Conservation (phyloP, 2,113 vertebrate species). For the Stictonetta naevosa region DNA sequence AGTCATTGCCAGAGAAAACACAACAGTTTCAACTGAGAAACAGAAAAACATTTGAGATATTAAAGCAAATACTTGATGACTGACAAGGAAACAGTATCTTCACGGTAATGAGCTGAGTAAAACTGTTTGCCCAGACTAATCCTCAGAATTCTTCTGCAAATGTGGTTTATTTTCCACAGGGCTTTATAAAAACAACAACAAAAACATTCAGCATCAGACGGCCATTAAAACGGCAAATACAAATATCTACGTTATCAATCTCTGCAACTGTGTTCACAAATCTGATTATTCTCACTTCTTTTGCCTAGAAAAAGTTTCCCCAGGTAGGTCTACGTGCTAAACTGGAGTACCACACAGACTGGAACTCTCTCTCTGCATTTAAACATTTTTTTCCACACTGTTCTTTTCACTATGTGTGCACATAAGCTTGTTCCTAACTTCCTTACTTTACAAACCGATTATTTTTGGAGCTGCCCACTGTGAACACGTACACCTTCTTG, state of each 20-base stretch:
- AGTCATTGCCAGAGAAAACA: slow-evolving; percentile 30
- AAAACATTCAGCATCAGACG: background rate
- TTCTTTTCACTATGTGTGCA: background rate
- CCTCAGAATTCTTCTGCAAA: background rate
- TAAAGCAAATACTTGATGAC: background rate
- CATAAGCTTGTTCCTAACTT: background rate
- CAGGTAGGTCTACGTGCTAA: background rate
- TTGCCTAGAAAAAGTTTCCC: background rate
- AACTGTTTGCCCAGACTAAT: background rate
- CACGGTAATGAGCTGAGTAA: background rate
- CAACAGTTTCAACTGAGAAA: background rate
- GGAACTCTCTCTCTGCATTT: background rate
- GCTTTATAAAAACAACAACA: background rate
- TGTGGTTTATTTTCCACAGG: background rate
- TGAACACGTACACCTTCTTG: fast-evolving
- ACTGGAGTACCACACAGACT: fast-evolving
- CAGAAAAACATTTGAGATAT: background rate
- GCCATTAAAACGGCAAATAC: background rate
- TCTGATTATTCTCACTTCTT: background rate
- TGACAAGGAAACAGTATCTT: background rate
- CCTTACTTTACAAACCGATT: fast-evolving
- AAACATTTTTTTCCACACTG: background rate
- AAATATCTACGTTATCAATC: background rate
- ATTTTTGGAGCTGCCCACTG: background rate
- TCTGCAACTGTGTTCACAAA: background rate